Base-by-base conservation (phyloP, 2,113 vertebrate genomes). In the Ramphastos sulfuratus region DNA sequence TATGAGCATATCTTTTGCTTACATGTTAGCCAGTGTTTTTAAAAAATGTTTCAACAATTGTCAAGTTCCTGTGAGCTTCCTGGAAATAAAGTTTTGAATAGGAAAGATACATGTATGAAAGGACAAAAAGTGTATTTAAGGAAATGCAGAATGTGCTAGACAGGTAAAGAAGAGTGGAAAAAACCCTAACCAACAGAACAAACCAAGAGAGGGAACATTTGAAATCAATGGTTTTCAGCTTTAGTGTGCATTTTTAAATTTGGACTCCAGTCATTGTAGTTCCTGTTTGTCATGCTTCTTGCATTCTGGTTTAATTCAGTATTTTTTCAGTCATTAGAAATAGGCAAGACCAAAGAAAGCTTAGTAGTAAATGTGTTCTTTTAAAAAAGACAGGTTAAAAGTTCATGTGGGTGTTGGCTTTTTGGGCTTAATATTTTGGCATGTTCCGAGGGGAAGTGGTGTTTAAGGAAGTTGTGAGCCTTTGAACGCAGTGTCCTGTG, bases 371-470 rank as follows among this genome's bases (percentile, higher is more conserved):
- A 83, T 71, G 6, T 44, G 42, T 12, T 91, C 12, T 54, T 91
- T 94, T 81, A 0, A 31, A 92, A 92, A 93, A 58, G 30, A 13
- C 33, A 65, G 69, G 94, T 93, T 85, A 87, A 85, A 95, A 93
- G 74, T 91, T 96, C 56, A 56, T 8, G 33, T 87, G 92, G 85
- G 82, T 50, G 89, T 87, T 92, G 91, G 33, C 75, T 64, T 90
- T 77, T 33, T 20, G 64, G n/a, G 72, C 64, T 79, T n/a, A 73
- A 13, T 44, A 7, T 85, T 95, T 74, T 92, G 89, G 91, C 31
- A 0, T 17, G 31, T 19, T 85, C 12, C 71, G 75, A 74, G 48
- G 39, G 56, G 82, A 85, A 92, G 21, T 50, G 42, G 52, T 74
- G 75, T 64, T 80, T 74, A 65, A 63, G 71, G 89, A 94, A 91